phyloP scores from a whole-genome alignment of 2,888 invertebrate genomes.

The Leucania comma region DNA sequence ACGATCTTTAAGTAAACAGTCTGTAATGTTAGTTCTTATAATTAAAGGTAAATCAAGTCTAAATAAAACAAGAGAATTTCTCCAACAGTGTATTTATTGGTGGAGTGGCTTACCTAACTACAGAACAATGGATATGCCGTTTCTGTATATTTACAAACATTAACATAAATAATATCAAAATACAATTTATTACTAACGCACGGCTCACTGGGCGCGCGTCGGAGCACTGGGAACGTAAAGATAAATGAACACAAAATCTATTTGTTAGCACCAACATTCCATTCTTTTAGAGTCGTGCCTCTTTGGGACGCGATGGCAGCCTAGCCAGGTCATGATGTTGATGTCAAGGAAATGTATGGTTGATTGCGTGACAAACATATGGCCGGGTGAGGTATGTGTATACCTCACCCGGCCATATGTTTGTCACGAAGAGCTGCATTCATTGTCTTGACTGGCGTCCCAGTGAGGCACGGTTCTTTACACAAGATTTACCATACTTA shows the following conservation, averaged over 20 bases:
- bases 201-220: conserved; percentile 53
- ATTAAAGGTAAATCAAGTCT: not conserved
- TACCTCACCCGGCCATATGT: too few species aligned
- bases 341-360: too few species aligned
- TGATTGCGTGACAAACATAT: too few species aligned
- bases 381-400: too few species aligned
- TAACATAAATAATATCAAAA: conserved; percentile 90
- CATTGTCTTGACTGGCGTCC: too few species aligned
- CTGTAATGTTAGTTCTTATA: not conserved
- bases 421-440: too few species aligned
- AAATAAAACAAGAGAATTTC: conserved; percentile 77
- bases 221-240: conserved; percentile 67
- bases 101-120: conserved; percentile 83
- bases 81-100: conserved; percentile 85
- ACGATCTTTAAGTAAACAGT: too few species aligned
- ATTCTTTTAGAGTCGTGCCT: conserved; percentile 36
- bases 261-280: conserved; percentile 77
- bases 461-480: conserved; percentile 5
- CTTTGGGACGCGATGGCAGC: too few species aligned
- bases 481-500: conserved; percentile 55
- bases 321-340: too few species aligned
- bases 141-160: conserved; percentile 89
- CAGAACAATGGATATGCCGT: conserved; percentile 89
- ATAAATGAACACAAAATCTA: conserved; percentile 79
- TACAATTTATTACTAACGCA: conserved; percentile 77